Evolutionary conservation across 2,797 vertebrate species (phyloP).

Genomic region (Botia kubotai): DNA sequence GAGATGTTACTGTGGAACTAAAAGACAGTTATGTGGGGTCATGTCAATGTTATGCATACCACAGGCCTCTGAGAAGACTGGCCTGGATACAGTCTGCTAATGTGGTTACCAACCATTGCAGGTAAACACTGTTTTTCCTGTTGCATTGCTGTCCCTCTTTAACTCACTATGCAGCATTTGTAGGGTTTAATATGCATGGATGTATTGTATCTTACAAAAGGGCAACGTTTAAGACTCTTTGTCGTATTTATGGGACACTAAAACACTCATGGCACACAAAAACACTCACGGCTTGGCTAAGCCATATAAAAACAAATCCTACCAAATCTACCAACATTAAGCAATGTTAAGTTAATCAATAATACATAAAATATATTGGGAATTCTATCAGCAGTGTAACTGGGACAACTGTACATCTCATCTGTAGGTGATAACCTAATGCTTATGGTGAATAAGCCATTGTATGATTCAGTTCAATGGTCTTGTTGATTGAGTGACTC

Average conservation of each 20-base stretch:
- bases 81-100: slow-evolving; percentile 34
- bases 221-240: not conserved
- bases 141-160: not conserved
- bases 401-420: not conserved
- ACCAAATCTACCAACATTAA: too few relatives aligned
- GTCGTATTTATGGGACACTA: not conserved
- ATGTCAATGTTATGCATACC: slow-evolving; percentile 44
- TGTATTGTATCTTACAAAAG: not conserved
- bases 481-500: slow-evolving; percentile 11
- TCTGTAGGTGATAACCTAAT: not conserved
- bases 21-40: slow-evolving; percentile 10
- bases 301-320: too few relatives aligned
- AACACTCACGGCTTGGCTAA: not conserved
- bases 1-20: slow-evolving; percentile 19
- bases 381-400: not conserved
- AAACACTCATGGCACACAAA: not conserved
- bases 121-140: not conserved
- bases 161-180: not conserved
- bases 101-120: slow-evolving; percentile 33
- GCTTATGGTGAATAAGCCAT: not conserved
- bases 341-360: not conserved
- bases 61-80: slow-evolving; percentile 14
- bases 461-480: not conserved
- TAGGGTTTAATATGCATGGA: not conserved
- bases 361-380: too few relatives aligned